phyloP scores from a whole-genome alignment of 2,888 invertebrate genomes.

The Entomobrya proxima region DNA sequence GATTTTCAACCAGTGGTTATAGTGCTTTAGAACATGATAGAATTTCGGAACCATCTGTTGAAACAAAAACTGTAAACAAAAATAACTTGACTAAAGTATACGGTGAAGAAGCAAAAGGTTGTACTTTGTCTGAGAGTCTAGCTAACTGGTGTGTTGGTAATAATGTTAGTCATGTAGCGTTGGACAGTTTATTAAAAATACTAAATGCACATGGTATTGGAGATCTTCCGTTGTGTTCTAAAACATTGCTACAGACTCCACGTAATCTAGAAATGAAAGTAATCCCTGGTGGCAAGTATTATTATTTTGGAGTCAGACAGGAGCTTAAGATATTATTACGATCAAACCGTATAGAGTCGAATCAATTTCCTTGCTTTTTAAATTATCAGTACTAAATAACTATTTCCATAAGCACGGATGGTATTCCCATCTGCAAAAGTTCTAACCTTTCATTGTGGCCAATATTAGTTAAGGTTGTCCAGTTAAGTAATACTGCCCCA shows the following conservation, averaged over 20 bases:
- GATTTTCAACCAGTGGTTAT: neutral
- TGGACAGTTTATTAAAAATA: constrained; percentile 36
- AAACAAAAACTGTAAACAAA: too few species aligned
- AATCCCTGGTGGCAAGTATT: constrained; percentile 31
- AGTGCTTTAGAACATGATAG: neutral
- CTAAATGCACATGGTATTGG: neutral
- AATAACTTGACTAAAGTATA: neutral
- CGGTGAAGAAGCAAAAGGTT: neutral
- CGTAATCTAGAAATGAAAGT: neutral
- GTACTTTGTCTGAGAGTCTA: neutral
- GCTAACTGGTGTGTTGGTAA: constrained; percentile 33
- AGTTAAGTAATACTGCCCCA: neutral
- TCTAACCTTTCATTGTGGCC: constrained; percentile 58
- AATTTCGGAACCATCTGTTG: too few species aligned
- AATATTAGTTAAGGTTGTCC: constrained; percentile 30
- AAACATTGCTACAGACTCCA: constrained; percentile 50
- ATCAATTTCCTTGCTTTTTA: neutral
- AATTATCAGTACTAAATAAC: neutral
- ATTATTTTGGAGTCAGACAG: constrained; percentile 42
- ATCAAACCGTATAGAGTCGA: neutral
- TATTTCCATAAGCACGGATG: constrained; percentile 47
- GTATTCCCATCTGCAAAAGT: constrained; percentile 52
- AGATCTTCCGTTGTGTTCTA: neutral
- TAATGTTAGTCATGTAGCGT: constrained; percentile 51
- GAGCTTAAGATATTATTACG: neutral